Base-by-base conservation (phyloP, 2,888 invertebrate genomes). In the Pegoplata infirma region DNA sequence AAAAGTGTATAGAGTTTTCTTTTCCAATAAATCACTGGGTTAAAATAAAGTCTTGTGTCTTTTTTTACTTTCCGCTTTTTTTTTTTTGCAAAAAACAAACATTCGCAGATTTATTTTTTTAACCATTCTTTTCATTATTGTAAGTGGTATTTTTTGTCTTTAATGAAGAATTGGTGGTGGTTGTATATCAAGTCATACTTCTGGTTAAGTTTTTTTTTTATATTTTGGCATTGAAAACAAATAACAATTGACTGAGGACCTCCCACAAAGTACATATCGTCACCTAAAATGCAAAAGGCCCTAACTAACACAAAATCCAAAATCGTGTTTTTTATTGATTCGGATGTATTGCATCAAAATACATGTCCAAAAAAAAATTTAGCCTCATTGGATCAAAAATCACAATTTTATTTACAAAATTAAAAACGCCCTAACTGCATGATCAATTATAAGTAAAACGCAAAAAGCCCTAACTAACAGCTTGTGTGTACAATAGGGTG, bases 121-220 rank as follows among this genome's bases (percentile, higher is more conserved):
- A 23, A n/a, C 59, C 10, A 55, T 63, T 68, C 10, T 69, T 49
- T 69, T 75, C 56, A 75, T 68, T 75, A 61, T 28, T 63, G 61
- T 75, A 75, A 68, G 68, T 75, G 75, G 61, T 49, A 68, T 59
- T 63, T n/a, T 75, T 68, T 75, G 68, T 63, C 63, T 69, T 71
- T 46, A 71, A 75, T 49, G 56, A 71, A 51, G 63, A 73, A 46
- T 53, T 58, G 72, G 49, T 68, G 68, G 58, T 67, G 53, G n/a
- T n/a, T n/a, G 56, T 19, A n/a, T 12, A 19, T 40, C 17, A 5
- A 32, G 32, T 10, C 51, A n/a, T 51, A 23, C 28, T 40, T 10
- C 12, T 40, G 10, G 12, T n/a, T 32, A 23, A 23, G 6, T 23
- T 5, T 23, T 5, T 23, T 23, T 23, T 32, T 32, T 28, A 8